Base-by-base conservation (phyloP, 1,140 invertebrate species). In the Pseudobourletiella spinata region DNA sequence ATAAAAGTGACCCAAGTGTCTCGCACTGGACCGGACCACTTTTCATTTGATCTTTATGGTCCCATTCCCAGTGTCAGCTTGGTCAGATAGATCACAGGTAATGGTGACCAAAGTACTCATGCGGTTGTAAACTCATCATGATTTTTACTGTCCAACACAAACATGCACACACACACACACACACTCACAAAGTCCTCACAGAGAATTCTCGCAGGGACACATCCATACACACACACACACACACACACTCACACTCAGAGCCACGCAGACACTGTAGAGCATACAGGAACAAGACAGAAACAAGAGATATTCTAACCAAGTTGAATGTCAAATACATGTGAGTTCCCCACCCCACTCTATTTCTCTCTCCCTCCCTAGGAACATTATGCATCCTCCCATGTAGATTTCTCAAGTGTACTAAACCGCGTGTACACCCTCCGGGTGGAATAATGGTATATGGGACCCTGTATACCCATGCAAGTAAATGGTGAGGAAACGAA, bases 81-180 rank as follows among this genome's bases (percentile, higher is more conserved):
- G 57, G 63, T 64, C 63, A 64, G 63, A 64, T 64, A 55, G 50
- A 64, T 64, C 63, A 64, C 54, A 56, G 57, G 48, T 64, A 64
- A 64, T 64, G 57, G 63, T 59, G 43, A 56, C 63, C 57, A 60
- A 56, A 64, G 63, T 59, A 64, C 50, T 59, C 25, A 56, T 51
- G 48, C 24, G 57, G 57, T 64, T 64, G 63, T 64, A 64, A 64
- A 64, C 63, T 64, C 57, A 51, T 51, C 14, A 56, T 64, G 63
- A 64, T 64, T 64, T 64, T 64, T 64, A 64, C 63, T 55, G 51
- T 55, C 50, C 24, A 6, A 6, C 46, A 6, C 11, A 6, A 16
- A 6, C 46, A 6, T 16, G 15, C 46, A 14, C 22, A n/a, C 46
- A 6, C 46, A 16, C 6, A 14, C 8, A 16, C 6, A 14, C 20